These are phyloP conservation scores for Heptranchias perlo DNA, from an alignment of 2,113 vertebrate genomes.

Conservation along the genomic window DNA sequence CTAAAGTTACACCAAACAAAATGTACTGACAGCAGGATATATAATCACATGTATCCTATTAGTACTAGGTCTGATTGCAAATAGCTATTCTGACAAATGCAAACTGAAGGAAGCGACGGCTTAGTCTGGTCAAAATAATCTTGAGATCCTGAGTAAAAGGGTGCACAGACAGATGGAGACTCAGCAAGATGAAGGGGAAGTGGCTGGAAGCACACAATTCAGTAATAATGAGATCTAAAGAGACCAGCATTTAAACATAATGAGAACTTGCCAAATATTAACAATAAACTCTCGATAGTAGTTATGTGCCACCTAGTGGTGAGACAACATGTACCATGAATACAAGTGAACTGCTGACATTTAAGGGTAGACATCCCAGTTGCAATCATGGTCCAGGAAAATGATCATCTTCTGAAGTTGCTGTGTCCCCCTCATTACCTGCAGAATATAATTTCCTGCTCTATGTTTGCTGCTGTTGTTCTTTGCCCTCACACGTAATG, in stretches of 20 bases:
- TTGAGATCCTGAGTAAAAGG: background rate
- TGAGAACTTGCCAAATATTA: background rate
- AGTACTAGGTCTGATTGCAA: background rate
- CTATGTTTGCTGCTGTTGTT: background rate
- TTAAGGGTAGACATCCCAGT: background rate
- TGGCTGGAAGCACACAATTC: background rate
- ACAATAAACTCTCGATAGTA: background rate
- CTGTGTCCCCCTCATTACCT: background rate
- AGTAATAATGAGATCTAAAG: background rate
- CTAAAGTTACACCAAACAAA: background rate
- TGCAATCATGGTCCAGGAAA: background rate
- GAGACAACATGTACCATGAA: background rate
- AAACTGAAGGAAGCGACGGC: background rate
- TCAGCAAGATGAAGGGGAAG: background rate
- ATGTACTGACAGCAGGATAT: background rate
- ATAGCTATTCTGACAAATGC: background rate
- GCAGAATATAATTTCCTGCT: background rate
- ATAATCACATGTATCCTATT: background rate
- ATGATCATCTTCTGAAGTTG: background rate
- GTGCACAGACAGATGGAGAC: background rate
- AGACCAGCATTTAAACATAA: background rate
- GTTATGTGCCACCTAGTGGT: constrained; percentile 18
- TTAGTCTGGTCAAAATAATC: background rate
- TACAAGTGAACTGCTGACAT: background rate
- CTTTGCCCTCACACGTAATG: background rate